Conservation (phyloP, 2,113 vertebrate genomes). For the Natator depressus region DNA sequence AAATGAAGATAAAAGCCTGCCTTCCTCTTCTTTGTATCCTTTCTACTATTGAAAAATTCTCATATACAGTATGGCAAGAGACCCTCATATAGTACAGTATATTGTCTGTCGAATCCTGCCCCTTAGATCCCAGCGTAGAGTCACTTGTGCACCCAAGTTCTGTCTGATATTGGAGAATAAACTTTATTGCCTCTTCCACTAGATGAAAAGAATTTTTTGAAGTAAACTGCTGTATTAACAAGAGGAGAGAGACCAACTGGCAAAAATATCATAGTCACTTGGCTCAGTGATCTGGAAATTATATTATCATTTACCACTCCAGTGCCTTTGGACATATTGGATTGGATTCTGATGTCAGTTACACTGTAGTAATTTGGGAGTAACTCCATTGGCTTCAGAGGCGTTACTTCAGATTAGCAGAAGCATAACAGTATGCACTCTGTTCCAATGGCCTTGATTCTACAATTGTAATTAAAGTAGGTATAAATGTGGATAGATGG, state of each 20-base stretch:
- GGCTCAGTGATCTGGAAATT: slow-evolving; percentile 2
- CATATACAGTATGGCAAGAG: not conserved
- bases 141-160: not conserved
- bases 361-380: not conserved
- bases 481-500: slow-evolving; percentile 18
- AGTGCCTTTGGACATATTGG: not conserved
- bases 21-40: not conserved
- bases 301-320: not conserved
- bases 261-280: slow-evolving; percentile 2
- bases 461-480: slow-evolving; percentile 8
- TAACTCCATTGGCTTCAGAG: not conserved
- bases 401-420: not conserved
- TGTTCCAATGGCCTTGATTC: slow-evolving; percentile 7
- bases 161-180: not conserved
- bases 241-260: not conserved
- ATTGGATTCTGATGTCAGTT: not conserved
- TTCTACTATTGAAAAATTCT: not conserved
- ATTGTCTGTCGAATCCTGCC: not conserved
- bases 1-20: not conserved
- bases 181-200: not conserved
- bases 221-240: slow-evolving; percentile 8
- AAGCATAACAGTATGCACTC: not conserved
- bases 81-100: not conserved
- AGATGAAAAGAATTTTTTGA: slow-evolving; percentile 1
- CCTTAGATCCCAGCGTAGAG: not conserved